These are phyloP conservation scores for Euclidia mi DNA, from an alignment of 2,888 invertebrate species.

Conservation along the genomic window DNA sequence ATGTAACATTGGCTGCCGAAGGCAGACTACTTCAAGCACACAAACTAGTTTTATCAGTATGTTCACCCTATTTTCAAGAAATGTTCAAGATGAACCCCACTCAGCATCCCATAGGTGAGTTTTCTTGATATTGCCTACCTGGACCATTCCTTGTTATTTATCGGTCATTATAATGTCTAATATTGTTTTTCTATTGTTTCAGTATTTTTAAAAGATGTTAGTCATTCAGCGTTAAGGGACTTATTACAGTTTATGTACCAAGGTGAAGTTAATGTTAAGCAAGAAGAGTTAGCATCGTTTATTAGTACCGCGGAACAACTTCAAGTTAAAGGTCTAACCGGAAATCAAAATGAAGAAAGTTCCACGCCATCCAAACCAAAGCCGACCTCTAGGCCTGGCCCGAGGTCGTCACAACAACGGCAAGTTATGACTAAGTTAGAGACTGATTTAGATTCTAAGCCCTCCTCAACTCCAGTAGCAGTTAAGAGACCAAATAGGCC, in stretches of 20 bases:
- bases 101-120: slow-evolving; percentile 92
- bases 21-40: slow-evolving; percentile 93
- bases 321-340: slow-evolving; percentile 93
- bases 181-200: slow-evolving; percentile 71
- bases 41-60: slow-evolving; percentile 93
- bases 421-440: slow-evolving; percentile 91
- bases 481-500: slow-evolving; percentile 92
- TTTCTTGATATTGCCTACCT: neutral
- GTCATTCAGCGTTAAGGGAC: slow-evolving; percentile 92
- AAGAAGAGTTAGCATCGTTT: slow-evolving; percentile 93
- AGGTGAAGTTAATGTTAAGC: slow-evolving; percentile 93
- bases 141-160: slow-evolving; percentile 7
- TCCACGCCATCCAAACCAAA: slow-evolving; percentile 90
- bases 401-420: slow-evolving; percentile 91
- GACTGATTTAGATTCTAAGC: slow-evolving; percentile 91
- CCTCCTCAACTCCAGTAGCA: slow-evolving; percentile 91
- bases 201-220: slow-evolving; percentile 93
- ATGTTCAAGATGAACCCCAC: slow-evolving; percentile 93
- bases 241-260: slow-evolving; percentile 93
- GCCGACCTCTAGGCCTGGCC: slow-evolving; percentile 91
- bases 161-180: neutral
- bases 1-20: slow-evolving; percentile 93
- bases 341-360: slow-evolving; percentile 91
- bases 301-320: slow-evolving; percentile 93
- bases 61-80: slow-evolving; percentile 93